A percentile compares a stretch with the other conserved stretches of the same genome.
These are phyloP conservation scores for Stomatorhinus walkeri DNA, from an alignment of 2,797 vertebrate species.

Conservation along the genomic window DNA sequence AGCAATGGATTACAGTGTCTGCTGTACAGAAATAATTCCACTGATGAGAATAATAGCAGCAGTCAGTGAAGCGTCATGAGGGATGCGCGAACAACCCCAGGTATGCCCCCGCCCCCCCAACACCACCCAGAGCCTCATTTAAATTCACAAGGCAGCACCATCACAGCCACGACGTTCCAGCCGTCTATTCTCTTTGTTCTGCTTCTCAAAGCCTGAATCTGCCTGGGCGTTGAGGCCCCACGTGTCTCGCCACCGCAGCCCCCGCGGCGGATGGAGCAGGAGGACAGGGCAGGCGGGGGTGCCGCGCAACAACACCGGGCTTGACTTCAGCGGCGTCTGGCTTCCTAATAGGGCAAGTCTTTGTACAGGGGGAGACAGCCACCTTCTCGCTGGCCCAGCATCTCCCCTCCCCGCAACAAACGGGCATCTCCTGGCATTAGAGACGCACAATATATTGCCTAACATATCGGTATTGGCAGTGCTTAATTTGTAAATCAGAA, in stretches of 20 bases:
- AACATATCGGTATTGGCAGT: background rate
- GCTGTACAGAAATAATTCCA: background rate
- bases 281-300: background rate
- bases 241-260: background rate
- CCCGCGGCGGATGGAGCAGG: background rate
- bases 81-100: background rate
- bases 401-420: background rate
- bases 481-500: background rate
- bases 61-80: background rate
- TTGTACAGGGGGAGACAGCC: background rate
- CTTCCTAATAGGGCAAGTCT: background rate
- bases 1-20: background rate
- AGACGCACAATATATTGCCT: background rate
- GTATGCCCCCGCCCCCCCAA: background rate
- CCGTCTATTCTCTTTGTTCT: background rate
- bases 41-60: background rate
- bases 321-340: background rate
- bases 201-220: background rate
- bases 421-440: background rate
- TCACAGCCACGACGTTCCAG: background rate
- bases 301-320: background rate
- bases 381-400: background rate
- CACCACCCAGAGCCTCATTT: background rate
- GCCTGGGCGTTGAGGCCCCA: background rate
- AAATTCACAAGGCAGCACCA: background rate